A percentile compares a stretch with the other conserved stretches of the same genome.
Evolutionary conservation across 2,113 vertebrate species (phyloP).

Genomic region (Paradisaea rubra): DNA sequence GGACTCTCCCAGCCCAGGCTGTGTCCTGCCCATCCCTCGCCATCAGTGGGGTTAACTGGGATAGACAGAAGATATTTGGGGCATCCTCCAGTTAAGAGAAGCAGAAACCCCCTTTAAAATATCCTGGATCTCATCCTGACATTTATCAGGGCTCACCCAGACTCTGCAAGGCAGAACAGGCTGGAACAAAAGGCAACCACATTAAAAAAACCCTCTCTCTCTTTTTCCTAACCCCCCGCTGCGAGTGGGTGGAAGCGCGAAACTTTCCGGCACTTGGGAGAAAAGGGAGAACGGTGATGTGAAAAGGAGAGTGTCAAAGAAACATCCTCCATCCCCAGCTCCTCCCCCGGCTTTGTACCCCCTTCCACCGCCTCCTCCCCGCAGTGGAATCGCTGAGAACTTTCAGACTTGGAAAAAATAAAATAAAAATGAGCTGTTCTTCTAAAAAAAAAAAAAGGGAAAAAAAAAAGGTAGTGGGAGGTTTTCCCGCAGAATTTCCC

Average conservation of each 20-base stretch:
- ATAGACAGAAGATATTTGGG: not conserved
- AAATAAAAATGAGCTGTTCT: not conserved
- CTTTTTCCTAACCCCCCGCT: not conserved
- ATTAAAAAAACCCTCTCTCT: not conserved
- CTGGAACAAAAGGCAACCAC: not conserved
- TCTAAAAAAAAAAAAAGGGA: not conserved
- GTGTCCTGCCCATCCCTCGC: not conserved
- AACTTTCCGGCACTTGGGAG: not conserved
- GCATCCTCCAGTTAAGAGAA: not conserved
- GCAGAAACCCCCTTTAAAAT: not conserved
- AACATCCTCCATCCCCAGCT: not conserved
- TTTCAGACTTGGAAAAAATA: not conserved
- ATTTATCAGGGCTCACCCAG: not conserved
- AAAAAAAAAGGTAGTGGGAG: not conserved
- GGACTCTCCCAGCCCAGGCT: not conserved
- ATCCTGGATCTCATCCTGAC: not conserved
- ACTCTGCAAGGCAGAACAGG: not conserved
- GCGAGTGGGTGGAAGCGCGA: not conserved
- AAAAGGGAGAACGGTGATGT: not conserved
- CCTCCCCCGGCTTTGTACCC: not conserved
- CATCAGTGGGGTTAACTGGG: not conserved
- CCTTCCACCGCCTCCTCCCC: not conserved
- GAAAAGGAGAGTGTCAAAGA: conserved; percentile 6
- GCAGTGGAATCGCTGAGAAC: rapidly evolving
- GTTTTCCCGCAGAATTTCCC: not conserved